Base-by-base conservation (phyloP, 2,888 invertebrate genomes). In the Lepidochrysops patricia region DNA sequence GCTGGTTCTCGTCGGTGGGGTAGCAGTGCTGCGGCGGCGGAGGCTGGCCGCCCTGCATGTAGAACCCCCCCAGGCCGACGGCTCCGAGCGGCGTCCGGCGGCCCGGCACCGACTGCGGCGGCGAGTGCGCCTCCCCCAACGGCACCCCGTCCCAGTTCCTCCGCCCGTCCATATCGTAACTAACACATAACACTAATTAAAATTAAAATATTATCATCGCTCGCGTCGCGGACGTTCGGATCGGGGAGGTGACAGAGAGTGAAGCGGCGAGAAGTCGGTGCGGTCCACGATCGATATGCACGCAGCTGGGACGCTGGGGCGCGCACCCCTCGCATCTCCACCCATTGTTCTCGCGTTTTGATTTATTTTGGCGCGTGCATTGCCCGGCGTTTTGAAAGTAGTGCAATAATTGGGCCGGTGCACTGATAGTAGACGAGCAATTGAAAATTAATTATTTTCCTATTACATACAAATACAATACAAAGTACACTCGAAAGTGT, bases 21-120 rank as follows among this genome's bases (percentile, higher is more conserved):
- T 84, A 88, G 75, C 82, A 91, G 82, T 73, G 92, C 75, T 91
- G 91, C 35, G 89, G 90, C 64, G 86, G 82, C 70, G 85, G 84
- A 66, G 89, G 85, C 76, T 90, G 89, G 58, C 91, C 91, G 63
- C 90, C 90, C 76, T 95, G 95, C 79, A 95, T 95, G 83, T 96
- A 96, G 82, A 96, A 96, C n/a, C 96, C 96, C 25, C 96, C 95
- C 27, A 96, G 89, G 13, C 96, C 96, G 25, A 96, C 96, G 4
- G 95, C 93, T 9, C 96, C 95, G 60, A 96, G 82, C 26, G 96
- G 96, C 34, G 96, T 96, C 71, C 96, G 86, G 67, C 95, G 83
- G 1, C 92, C 92, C 34, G 92, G 92, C 63, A 92, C 92, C 70
- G 92, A 92, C 72, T 92, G 92, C 62, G 92, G 88, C 61, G 90